Conservation (phyloP, 2,797 vertebrate species). For the Falco peregrinus region DNA sequence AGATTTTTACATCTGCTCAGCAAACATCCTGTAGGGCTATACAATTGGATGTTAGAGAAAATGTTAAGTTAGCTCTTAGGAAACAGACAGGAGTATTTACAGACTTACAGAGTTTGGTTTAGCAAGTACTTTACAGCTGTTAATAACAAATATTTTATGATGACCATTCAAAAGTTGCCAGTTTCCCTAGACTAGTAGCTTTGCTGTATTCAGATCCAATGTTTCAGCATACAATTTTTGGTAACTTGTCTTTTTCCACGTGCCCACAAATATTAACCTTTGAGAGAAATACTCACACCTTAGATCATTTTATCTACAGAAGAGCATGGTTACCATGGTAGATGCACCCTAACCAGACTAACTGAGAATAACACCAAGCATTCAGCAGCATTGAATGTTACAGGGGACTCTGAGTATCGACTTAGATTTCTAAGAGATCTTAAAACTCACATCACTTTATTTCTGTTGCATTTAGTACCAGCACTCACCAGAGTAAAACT, state of each 20-base stretch:
- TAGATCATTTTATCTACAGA: not conserved
- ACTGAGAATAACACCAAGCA: not conserved
- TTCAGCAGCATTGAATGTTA: not conserved
- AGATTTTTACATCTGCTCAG: constrained; percentile 34
- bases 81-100: not conserved
- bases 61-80: constrained; percentile 22
- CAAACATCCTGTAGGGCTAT: constrained; percentile 16
- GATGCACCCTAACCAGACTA: not conserved
- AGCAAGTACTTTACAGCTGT: not conserved
- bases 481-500: not conserved
- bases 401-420: not conserved
- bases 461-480: not conserved
- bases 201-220: not conserved
- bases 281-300: not conserved
- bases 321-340: not conserved
- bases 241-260: not conserved
- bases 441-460: not conserved
- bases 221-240: not conserved
- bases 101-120: not conserved
- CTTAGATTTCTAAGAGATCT: not conserved
- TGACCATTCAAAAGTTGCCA: not conserved
- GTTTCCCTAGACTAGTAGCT: not conserved
- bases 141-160: not conserved
- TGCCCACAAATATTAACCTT: not conserved
- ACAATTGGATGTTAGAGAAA: constrained; percentile 8